These are phyloP conservation scores for Limanda limanda DNA, from an alignment of 2,113 vertebrate species.

Conservation along the genomic window DNA sequence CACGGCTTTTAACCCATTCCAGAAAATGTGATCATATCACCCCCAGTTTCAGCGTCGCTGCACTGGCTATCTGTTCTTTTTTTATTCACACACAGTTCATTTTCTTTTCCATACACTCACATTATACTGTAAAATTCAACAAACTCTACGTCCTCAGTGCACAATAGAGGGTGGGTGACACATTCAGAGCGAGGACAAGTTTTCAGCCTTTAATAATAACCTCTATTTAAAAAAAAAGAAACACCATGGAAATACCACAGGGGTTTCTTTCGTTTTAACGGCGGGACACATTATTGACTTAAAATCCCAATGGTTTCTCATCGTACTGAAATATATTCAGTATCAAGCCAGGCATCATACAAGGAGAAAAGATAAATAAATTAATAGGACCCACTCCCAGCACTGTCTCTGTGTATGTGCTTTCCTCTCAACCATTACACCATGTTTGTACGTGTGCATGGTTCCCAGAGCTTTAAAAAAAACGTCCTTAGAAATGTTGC, in stretches of 20 bases:
- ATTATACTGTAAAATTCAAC: neutral
- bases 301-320: neutral
- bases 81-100: neutral
- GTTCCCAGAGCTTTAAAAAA: conserved; percentile 35
- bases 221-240: neutral
- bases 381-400: neutral
- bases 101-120: conserved; percentile 1
- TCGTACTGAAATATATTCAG: neutral
- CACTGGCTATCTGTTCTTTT: too few species aligned
- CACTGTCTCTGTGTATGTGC: neutral
- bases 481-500: conserved; percentile 15
- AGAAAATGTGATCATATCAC: too few species aligned
- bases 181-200: neutral
- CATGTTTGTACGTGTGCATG: neutral
- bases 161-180: neutral
- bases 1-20: too few species aligned
- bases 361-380: conserved; percentile 1
- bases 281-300: neutral
- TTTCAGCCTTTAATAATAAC: neutral
- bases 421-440: neutral
- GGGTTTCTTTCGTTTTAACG: neutral
- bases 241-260: neutral
- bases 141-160: neutral
- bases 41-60: too few species aligned
- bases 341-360: neutral